Percentiles rank a stretch among this genome's conserved stretches.
phyloP scores from a whole-genome alignment of 1,140 invertebrate genomes.

The Agraylea sexmaculata region DNA sequence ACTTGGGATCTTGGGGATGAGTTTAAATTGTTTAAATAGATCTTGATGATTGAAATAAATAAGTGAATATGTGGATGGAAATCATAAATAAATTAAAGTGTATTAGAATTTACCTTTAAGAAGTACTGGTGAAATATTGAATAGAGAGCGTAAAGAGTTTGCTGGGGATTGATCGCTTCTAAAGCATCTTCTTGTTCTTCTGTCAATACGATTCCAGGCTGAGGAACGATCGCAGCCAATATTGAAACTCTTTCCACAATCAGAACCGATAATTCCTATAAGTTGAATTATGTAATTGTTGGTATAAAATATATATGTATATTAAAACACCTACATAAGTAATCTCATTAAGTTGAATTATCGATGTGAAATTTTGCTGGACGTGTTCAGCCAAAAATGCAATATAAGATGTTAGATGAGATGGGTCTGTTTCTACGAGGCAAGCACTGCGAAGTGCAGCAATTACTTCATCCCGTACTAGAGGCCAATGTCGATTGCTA shows the following conservation, averaged over 20 bases:
- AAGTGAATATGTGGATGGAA: too few relatives aligned
- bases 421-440: conserved; percentile 80
- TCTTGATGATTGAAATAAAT: too few relatives aligned
- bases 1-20: too few relatives aligned
- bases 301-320: not conserved
- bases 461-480: conserved; percentile 54
- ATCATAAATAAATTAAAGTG: too few relatives aligned
- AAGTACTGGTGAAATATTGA: conserved; percentile 68
- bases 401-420: conserved; percentile 79
- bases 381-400: conserved; percentile 71
- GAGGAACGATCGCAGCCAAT: conserved; percentile 70
- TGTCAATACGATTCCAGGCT: conserved; percentile 29
- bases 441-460: conserved; percentile 68
- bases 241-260: conserved; percentile 89
- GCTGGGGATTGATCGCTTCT: conserved; percentile 29
- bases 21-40: too few relatives aligned
- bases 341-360: conserved; percentile 38
- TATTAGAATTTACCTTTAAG: conserved; percentile 43
- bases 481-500: conserved; percentile 56
- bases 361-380: conserved; percentile 38
- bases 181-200: conserved; percentile 5
- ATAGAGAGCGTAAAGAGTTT: conserved; percentile 65
- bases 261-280: conserved; percentile 74
- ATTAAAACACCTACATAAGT: conserved; percentile 26
- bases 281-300: conserved; percentile 3